Conservation (phyloP, 2,888 invertebrate species). For the Erannis defoliaria region DNA sequence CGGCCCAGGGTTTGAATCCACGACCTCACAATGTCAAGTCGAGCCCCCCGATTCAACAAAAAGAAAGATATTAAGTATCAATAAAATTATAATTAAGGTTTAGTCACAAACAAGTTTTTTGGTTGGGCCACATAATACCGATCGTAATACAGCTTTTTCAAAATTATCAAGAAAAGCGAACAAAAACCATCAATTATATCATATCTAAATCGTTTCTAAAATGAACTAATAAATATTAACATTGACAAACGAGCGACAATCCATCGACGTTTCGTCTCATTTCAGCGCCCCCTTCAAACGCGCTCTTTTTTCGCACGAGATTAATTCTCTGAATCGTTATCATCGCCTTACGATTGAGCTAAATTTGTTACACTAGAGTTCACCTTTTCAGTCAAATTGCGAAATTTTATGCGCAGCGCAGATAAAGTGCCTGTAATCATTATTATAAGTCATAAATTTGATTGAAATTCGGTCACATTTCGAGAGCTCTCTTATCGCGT, state of each 20-base stretch:
- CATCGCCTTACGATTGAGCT: conserved; percentile 82
- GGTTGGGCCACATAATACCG: neutral
- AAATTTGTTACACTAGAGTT: conserved; percentile 84
- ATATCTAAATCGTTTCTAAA: conserved; percentile 55
- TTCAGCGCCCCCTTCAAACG: conserved; percentile 57
- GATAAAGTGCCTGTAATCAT: conserved; percentile 85
- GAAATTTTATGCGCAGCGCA: conserved; percentile 79
- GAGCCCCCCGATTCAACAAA: too few species aligned
- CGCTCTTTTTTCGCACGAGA: conserved; percentile 74
- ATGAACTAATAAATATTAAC: conserved; percentile 62
- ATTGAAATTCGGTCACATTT: conserved; percentile 86
- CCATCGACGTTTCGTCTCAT: conserved; percentile 64
- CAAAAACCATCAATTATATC: conserved; percentile 41
- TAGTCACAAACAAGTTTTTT: neutral
- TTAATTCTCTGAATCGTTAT: conserved; percentile 84
- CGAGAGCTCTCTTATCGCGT: conserved; percentile 77
- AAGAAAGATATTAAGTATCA: too few species aligned
- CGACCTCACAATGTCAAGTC: too few species aligned
- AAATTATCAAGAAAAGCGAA: conserved; percentile 18
- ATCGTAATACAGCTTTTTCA: conserved; percentile 1
- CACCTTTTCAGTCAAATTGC: conserved; percentile 85
- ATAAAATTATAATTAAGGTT: neutral
- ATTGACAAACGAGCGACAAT: conserved; percentile 64
- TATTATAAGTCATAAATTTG: conserved; percentile 86
- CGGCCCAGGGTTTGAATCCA: too few species aligned